phyloP scores from a whole-genome alignment of 2,888 invertebrate species.

The Bugulina stolonifera region DNA sequence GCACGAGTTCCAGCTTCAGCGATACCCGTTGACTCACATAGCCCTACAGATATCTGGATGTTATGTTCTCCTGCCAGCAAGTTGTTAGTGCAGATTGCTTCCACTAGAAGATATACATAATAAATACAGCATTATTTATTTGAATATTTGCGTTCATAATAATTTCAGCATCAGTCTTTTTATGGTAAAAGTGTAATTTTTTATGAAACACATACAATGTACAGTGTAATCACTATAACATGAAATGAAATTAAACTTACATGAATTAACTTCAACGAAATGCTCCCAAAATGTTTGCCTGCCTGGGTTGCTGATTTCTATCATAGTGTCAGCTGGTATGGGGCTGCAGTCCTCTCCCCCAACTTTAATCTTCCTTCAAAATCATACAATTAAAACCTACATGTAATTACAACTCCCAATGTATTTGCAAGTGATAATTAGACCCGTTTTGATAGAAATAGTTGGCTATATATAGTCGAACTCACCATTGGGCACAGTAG shows the following conservation, averaged over 20 bases:
- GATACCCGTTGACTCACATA: background rate
- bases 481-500: background rate
- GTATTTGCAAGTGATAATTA: too few species aligned
- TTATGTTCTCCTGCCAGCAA: background rate
- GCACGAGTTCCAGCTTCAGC: background rate
- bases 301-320: background rate
- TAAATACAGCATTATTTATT: too few species aligned
- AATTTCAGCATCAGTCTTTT: too few species aligned
- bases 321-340: background rate
- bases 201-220: too few species aligned
- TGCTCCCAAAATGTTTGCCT: background rate
- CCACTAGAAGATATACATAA: too few species aligned
- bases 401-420: too few species aligned
- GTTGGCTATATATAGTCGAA: too few species aligned
- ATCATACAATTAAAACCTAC: too few species aligned
- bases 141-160: too few species aligned
- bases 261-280: background rate
- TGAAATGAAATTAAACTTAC: background rate
- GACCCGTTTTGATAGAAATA: too few species aligned
- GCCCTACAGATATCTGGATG: background rate
- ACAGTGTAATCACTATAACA: too few species aligned
- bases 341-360: background rate
- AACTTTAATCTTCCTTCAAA: background rate
- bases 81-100: background rate
- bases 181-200: too few species aligned